A percentile compares a stretch with the other conserved stretches of the same genome.
phyloP scores from a whole-genome alignment of 2,797 vertebrate genomes.

The Aphelocoma californica region DNA sequence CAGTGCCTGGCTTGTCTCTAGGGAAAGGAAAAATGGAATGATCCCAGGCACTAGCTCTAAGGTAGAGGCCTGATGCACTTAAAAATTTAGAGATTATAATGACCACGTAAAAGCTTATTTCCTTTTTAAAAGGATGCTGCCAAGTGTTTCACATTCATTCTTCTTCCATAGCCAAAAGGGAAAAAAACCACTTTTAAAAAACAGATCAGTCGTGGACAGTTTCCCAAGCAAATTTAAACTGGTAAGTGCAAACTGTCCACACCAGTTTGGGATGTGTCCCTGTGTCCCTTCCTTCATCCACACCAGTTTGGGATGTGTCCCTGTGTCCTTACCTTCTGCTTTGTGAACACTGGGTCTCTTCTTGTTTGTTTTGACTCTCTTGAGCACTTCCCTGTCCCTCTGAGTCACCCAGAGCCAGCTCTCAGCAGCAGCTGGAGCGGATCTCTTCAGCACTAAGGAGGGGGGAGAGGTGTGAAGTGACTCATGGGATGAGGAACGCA shows the following conservation, averaged over 20 bases:
- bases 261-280: not conserved
- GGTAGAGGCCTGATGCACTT: not conserved
- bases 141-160: not conserved
- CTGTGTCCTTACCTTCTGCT: not conserved
- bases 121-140: not conserved
- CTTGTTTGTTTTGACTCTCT: not conserved
- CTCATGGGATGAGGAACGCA: not conserved
- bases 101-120: not conserved
- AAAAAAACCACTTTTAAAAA: not conserved
- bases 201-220: not conserved
- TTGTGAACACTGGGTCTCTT: accelerated
- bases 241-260: not conserved
- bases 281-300: not conserved
- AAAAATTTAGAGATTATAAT: not conserved
- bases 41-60: not conserved
- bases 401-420: not conserved
- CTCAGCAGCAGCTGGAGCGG: not conserved
- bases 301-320: not conserved
- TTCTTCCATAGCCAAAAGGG: not conserved
- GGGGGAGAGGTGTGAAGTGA: not conserved
- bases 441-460: accelerated
- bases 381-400: accelerated
- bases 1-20: not conserved
- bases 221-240: not conserved
- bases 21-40: not conserved